Base-by-base conservation (phyloP, 2,888 invertebrate species). In the Pheosia gnoma region DNA sequence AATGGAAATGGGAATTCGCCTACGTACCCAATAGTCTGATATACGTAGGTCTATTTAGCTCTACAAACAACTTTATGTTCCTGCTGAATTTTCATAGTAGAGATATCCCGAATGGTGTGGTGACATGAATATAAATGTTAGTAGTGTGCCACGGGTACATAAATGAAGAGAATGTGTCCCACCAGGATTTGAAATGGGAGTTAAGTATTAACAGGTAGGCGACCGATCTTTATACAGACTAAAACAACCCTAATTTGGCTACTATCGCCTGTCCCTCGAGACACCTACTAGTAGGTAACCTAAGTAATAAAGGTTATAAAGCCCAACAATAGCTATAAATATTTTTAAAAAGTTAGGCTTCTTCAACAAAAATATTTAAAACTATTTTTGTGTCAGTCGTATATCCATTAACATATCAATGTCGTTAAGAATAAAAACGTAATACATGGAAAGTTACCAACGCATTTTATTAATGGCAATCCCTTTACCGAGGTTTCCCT, bases 1-100 rank as follows among this genome's bases (percentile, higher is more conserved):
- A 76, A 64, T 77, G 68, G 75, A 78, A 82, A 81, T 77, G 76
- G 72, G 71, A 79, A 74, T 71, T 72, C 61, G 68, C 67, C 66
- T 67, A 65, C 61, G 47, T 59, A 57, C 60, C 61, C 60, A 45
- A 58, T 62, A 63, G 65, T 53, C 62, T 64, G 66, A 64, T 68
- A 72, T 65, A 65, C 63, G 68, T 75, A 72, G 25, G 25, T 25
- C 25, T 25, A 25, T 25, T 25, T 25, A 25, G 61, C 59, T 62
- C 56, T 59, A 38, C 54, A 63, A 57, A 64, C 63, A 25, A 58
- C 54, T 51, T 57, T 61, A 60, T 65, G 43, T 25, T 25, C 25
- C 25, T 59, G 51, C 62, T 59, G 61, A 68, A 59, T 62, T 63
- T 65, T 39, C 62, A 62, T 63, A 66, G n/a, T 25, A 51, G 7